These are phyloP conservation scores for Incurvaria masculella DNA, from an alignment of 2,888 invertebrate species.

Conservation along the genomic window DNA sequence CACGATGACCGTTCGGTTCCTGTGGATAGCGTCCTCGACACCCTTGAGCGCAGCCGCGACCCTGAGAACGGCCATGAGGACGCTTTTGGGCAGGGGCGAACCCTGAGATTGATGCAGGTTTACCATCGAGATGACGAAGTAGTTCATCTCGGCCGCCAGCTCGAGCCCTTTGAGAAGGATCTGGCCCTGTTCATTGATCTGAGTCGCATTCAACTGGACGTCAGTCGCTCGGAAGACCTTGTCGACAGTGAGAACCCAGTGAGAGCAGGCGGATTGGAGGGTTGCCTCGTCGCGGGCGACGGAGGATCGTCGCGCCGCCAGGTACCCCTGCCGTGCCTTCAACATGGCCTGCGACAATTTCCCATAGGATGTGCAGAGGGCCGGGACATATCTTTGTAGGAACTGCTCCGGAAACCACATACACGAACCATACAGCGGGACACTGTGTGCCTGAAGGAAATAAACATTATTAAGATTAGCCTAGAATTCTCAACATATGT, in stretches of 20 bases:
- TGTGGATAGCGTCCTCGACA: slow-evolving; percentile 66
- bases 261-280: slow-evolving; percentile 30
- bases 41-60: slow-evolving; percentile 79
- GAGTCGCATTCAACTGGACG: slow-evolving; percentile 39
- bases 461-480: slow-evolving; percentile 12
- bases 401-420: slow-evolving; percentile 87
- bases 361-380: slow-evolving; percentile 51
- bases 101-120: slow-evolving; percentile 69
- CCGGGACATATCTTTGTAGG: slow-evolving; percentile 60
- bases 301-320: slow-evolving; percentile 55
- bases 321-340: slow-evolving; percentile 53
- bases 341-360: slow-evolving; percentile 41
- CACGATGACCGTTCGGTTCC: slow-evolving; percentile 66
- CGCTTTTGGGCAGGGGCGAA: slow-evolving; percentile 73
- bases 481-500: slow-evolving; percentile 7
- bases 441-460: slow-evolving; percentile 64
- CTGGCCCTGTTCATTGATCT: slow-evolving; percentile 44
- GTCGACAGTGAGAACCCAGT: slow-evolving; percentile 41
- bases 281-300: slow-evolving; percentile 61
- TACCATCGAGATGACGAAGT: slow-evolving; percentile 44
- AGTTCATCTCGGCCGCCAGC: slow-evolving; percentile 63
- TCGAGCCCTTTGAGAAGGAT: slow-evolving; percentile 59
- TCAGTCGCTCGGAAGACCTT: slow-evolving; percentile 33
- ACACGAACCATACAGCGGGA: slow-evolving; percentile 75
- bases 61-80: slow-evolving; percentile 72